Evolutionary conservation across 2,113 vertebrate genomes (phyloP).

Genomic region (Saccopteryx bilineata): DNA sequence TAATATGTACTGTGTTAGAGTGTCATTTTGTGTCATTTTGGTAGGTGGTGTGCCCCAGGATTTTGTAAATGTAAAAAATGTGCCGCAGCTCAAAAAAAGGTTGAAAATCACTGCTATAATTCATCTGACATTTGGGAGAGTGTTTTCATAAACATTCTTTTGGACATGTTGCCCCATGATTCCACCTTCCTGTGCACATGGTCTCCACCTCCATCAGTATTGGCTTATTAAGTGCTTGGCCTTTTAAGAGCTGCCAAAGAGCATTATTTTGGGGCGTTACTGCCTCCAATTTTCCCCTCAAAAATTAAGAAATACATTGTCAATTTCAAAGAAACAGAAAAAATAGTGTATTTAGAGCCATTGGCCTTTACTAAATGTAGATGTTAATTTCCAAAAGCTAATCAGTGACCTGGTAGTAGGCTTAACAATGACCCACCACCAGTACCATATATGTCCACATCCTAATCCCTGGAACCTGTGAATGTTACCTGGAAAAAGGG

Average conservation of each 20-base stretch:
- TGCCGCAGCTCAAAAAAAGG: too few relatives aligned
- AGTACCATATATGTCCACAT: not conserved
- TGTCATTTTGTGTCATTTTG: too few relatives aligned
- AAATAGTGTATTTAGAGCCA: not conserved
- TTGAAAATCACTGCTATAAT: not conserved
- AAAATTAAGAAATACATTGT: not conserved
- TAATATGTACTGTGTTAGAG: too few relatives aligned
- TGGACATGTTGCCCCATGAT: not conserved
- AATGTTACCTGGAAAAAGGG: not conserved
- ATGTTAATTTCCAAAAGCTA: not conserved
- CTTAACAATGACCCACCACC: not conserved
- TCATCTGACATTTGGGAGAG: not conserved
- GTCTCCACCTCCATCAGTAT: not conserved
- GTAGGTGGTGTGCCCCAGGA: too few relatives aligned
- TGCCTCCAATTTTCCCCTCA: not conserved
- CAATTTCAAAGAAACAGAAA: constrained; percentile 5
- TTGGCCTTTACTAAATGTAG: not conserved
- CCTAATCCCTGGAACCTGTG: not conserved
- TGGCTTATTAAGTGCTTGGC: not conserved
- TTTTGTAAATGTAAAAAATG: too few relatives aligned
- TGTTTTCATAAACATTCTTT: constrained; percentile 13
- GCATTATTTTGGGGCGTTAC: not conserved
- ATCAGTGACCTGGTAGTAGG: not conserved
- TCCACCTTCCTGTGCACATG: not conserved
- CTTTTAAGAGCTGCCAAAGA: not conserved